Base-by-base conservation (phyloP, 2,888 invertebrate species). In the Phragmatobia fuliginosa region DNA sequence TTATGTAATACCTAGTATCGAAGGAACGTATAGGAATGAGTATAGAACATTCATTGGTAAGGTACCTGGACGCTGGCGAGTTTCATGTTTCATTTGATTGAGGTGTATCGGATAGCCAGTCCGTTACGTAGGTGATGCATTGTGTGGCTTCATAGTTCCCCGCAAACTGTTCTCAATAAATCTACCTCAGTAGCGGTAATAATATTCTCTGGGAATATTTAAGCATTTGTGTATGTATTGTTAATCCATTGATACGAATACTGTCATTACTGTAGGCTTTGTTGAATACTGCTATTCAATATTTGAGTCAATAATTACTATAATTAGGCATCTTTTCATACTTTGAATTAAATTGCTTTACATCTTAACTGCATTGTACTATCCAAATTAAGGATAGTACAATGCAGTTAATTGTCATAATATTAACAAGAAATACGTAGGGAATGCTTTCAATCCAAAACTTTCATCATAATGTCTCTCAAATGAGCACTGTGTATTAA, bases 81-180 rank as follows among this genome's bases (percentile, higher is more conserved):
- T 87, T 87, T 91, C 88, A 85, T 87, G 87, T 91, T 91, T 88
- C 91, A 83, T 89, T 90, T 88, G 86, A 83, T 89, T 88, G 85
- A 90, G 87, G 88, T 88, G 87, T 91, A 91, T 93, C 92, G 85
- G 87, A 90, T 93, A 89, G 87, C 92, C 80, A 79, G 73, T 79
- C 81, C 74, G 83, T 85, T 80, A 80, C 83, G 84, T 84, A 85
- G 83, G 83, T 87, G 85, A 87, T 86, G 84, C 87, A 89, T 90
- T 91, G 88, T 93, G 92, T 89, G 94, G 93, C 93, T 93, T 93
- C 92, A 83, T 86, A 86, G 85, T 82, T 78, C 86, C 91, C 65
- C 89, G 85, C 90, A 91, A 88, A 86, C 82, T 81, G 79, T 77
- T 77, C 77, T 65, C 64, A 61, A 67, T 72, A 77, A 75, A 76